phyloP scores from a whole-genome alignment of 2,797 vertebrate genomes.

The Semaprochilodus insignis region DNA sequence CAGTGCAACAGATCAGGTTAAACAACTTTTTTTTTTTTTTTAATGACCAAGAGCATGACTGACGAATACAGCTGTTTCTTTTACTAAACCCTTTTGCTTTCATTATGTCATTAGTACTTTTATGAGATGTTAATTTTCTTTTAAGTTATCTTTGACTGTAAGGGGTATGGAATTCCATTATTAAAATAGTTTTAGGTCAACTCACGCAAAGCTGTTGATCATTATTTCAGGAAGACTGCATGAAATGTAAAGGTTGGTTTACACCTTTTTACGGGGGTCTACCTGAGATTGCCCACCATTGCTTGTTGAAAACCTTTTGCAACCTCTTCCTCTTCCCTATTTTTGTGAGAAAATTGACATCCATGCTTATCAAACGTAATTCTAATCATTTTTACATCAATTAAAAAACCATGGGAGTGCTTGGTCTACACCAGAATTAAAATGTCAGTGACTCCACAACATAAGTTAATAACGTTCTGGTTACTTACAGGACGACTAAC shows the following conservation, averaged over 20 bases:
- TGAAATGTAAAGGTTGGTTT: not conserved
- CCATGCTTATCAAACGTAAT: no score
- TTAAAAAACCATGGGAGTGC: no score
- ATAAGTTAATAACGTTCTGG: no score
- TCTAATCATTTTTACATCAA: no score
- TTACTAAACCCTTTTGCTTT: conserved; percentile 3
- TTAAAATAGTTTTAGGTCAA: conserved; percentile 35
- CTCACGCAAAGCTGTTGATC: not conserved
- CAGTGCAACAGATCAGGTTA: not conserved
- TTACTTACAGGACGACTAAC: no score
- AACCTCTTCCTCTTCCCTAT: no score
- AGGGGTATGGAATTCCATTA: conserved; percentile 5
- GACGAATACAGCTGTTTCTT: not conserved
- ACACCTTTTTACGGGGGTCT: no score
- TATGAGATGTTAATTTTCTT: not conserved
- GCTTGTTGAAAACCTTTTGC: no score
- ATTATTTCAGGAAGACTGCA: not conserved
- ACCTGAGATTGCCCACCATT: no score
- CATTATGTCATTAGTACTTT: conserved; percentile 16
- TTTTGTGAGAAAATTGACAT: no score
- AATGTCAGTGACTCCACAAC: no score
- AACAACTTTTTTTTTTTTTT: not conserved
- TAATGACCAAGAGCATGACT: not conserved
- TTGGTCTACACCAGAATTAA: no score
- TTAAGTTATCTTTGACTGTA: conserved; percentile 24